Evolutionary conservation across 2,113 vertebrate species (phyloP).

Genomic region (Zosterops japonicus): DNA sequence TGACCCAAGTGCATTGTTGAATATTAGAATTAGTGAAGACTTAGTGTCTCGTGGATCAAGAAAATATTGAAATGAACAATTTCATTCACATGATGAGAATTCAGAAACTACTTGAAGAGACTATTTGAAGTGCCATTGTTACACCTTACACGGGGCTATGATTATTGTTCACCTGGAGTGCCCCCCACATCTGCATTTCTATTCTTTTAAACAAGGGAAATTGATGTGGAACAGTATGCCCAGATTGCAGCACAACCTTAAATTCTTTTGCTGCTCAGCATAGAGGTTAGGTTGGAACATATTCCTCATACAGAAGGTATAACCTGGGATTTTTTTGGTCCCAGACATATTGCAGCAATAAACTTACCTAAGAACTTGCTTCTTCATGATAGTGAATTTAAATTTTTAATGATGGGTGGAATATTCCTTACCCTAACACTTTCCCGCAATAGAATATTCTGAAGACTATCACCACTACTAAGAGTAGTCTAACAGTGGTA

Average conservation of each 20-base stretch:
- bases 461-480: background rate
- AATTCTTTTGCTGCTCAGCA: background rate
- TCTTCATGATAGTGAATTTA: background rate
- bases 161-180: background rate
- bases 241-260: background rate
- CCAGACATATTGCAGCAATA: background rate
- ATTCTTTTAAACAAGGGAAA: background rate
- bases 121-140: background rate
- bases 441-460: background rate
- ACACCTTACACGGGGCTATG: background rate
- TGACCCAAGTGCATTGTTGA: background rate
- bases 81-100: background rate
- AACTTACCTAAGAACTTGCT: background rate
- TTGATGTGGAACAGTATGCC: rapidly evolving
- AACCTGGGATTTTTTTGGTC: background rate
- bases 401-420: background rate
- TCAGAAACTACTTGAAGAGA: background rate
- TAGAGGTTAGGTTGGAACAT: background rate
- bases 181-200: background rate
- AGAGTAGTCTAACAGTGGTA: background rate
- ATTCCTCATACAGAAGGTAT: background rate
- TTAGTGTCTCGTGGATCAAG: background rate
- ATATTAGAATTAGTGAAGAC: background rate
- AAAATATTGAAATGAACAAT: background rate
- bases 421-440: background rate